A percentile compares a stretch with the other conserved stretches of the same genome.
Evolutionary conservation across 2,888 invertebrate genomes (phyloP).

Genomic region (Athalia circularis): DNA sequence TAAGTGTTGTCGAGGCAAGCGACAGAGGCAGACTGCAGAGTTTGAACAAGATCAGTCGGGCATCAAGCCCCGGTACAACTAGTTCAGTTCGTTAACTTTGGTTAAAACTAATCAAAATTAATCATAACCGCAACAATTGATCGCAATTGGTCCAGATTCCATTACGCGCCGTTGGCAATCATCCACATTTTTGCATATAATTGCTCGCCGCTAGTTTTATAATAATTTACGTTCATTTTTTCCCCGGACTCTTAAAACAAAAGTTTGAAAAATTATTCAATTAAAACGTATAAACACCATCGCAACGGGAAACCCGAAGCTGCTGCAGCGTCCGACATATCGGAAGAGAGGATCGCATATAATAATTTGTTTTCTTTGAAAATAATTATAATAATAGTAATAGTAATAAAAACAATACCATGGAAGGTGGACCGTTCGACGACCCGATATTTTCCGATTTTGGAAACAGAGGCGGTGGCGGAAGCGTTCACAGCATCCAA

Average conservation of each 20-base stretch:
- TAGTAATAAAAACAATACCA: conserved; percentile 58
- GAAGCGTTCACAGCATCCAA: conserved; percentile 80
- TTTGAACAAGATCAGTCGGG: conserved; percentile 59
- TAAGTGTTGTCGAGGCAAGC: conserved; percentile 40
- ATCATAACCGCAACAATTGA: conserved; percentile 73
- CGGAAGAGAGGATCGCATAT: too few species aligned
- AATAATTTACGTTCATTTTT: conserved; percentile 15
- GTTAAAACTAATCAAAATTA: conserved; percentile 72
- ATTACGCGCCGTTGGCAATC: conserved; percentile 59
- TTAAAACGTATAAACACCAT: background rate
- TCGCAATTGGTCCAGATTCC: conserved; percentile 72
- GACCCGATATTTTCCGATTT: conserved; percentile 89
- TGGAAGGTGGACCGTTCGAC: conserved; percentile 85
- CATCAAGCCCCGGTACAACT: conserved; percentile 65
- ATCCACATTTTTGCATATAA: conserved; percentile 49
- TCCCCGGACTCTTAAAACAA: background rate
- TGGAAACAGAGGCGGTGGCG: conserved; percentile 76
- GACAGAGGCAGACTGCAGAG: conserved; percentile 33
- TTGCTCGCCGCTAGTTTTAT: conserved; percentile 39
- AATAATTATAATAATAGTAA: conserved; percentile 34
- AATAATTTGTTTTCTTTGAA: too few species aligned
- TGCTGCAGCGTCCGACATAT: too few species aligned
- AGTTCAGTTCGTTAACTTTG: conserved; percentile 69
- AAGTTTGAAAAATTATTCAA: background rate
- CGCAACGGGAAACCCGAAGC: too few species aligned